A percentile compares a stretch with the other conserved stretches of the same genome.
These are phyloP conservation scores for Phlogophora meticulosa DNA, from an alignment of 2,888 invertebrate species.

Conservation along the genomic window DNA sequence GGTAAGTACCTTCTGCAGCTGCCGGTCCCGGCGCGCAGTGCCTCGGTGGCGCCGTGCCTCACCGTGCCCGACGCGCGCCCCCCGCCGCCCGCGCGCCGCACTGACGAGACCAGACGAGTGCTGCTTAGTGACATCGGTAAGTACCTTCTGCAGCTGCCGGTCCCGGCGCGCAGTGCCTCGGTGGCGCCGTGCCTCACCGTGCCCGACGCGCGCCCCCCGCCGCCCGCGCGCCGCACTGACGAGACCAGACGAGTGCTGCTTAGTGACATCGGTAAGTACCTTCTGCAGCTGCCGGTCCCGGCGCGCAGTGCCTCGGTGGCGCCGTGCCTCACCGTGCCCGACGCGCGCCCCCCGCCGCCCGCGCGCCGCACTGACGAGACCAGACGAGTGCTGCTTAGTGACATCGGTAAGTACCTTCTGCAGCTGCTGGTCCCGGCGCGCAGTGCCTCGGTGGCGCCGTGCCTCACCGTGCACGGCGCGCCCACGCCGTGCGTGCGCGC, in stretches of 20 bases:
- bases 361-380: conserved; percentile 74
- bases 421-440: no score
- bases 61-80: conserved; percentile 65
- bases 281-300: no score
- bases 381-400: conserved; percentile 92
- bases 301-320: conserved; percentile 52
- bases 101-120: conserved; percentile 83
- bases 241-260: conserved; percentile 90
- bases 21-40: conserved; percentile 63
- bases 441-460: conserved; percentile 39
- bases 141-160: no score
- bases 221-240: conserved; percentile 67
- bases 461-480: conserved; percentile 65
- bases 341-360: conserved; percentile 65
- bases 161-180: conserved; percentile 57
- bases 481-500: conserved; percentile 62
- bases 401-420: conserved; percentile 88
- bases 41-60: conserved; percentile 53
- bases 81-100: conserved; percentile 61
- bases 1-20: no score
- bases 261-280: conserved; percentile 91
- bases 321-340: conserved; percentile 65
- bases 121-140: conserved; percentile 92
- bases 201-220: conserved; percentile 65
- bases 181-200: conserved; percentile 62